Conservation (phyloP, 2,113 vertebrate genomes). For the Meleagris gallopavo region DNA sequence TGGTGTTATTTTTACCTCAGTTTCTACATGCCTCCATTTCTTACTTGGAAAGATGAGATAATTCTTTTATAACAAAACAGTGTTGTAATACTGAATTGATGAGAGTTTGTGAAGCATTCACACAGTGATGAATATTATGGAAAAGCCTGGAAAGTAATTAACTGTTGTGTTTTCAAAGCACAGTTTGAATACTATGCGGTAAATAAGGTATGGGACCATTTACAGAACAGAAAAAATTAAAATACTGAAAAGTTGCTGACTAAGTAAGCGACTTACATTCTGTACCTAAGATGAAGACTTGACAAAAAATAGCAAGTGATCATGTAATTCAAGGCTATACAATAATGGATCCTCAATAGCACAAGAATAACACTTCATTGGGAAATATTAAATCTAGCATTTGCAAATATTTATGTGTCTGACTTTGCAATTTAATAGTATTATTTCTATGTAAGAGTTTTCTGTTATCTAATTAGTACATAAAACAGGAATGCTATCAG, state of each 20-base stretch:
- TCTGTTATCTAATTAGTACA: background rate
- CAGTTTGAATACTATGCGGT: background rate
- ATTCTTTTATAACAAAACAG: background rate
- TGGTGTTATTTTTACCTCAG: background rate
- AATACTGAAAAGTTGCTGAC: conserved; percentile 15
- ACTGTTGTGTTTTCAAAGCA: background rate
- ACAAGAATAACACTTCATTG: background rate
- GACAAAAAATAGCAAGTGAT: background rate
- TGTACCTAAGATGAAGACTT: background rate
- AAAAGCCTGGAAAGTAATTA: conserved; percentile 12
- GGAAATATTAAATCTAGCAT: background rate
- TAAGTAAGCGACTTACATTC: background rate
- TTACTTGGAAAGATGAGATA: background rate
- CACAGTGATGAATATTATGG: background rate
- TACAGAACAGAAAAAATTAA: background rate
- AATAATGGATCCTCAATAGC: background rate
- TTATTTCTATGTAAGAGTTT: background rate
- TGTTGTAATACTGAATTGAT: background rate
- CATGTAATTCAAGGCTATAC: background rate
- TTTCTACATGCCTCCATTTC: background rate
- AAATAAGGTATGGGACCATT: background rate
- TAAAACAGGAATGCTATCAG: background rate
- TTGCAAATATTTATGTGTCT: background rate
- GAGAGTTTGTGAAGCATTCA: background rate
- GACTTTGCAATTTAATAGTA: background rate